Conservation (phyloP, 2,113 vertebrate genomes). For the Leptobrachium leishanense region DNA sequence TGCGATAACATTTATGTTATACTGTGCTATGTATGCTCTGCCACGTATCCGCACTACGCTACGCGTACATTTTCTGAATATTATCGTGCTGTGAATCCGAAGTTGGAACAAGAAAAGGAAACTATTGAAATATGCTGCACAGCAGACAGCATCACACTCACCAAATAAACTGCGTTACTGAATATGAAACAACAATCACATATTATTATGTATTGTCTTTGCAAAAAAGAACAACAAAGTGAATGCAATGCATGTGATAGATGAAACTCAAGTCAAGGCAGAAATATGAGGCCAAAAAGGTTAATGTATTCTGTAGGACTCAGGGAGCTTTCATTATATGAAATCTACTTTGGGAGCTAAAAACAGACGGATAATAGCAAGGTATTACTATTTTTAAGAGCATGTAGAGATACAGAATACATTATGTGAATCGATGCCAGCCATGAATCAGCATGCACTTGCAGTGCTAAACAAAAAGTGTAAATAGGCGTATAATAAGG, state of each 20-base stretch:
- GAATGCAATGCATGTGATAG: conserved; percentile 10
- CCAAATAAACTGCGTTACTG: too few species aligned
- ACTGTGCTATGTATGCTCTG: too few species aligned
- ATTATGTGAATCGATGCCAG: too few species aligned
- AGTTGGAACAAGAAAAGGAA: neutral
- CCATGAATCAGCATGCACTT: too few species aligned
- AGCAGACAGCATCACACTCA: too few species aligned
- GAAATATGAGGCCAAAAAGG: conserved; percentile 13
- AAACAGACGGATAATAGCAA: conserved; percentile 9
- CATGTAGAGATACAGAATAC: neutral
- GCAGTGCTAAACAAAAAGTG: too few species aligned
- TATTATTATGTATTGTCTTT: conserved; percentile 1
- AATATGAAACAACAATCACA: too few species aligned
- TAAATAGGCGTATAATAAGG: too few species aligned
- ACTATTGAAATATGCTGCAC: neutral
- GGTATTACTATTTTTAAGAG: neutral
- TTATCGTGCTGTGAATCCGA: too few species aligned
- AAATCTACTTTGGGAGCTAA: conserved; percentile 17
- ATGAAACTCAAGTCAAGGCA: conserved; percentile 3
- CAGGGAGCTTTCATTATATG: conserved; percentile 4
- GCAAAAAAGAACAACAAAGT: neutral
- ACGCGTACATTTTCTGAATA: too few species aligned
- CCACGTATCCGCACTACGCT: too few species aligned
- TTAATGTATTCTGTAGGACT: conserved; percentile 24
- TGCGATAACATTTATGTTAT: too few species aligned